Conservation (phyloP, 2,888 invertebrate genomes). For the Platerodrilus igneus region DNA sequence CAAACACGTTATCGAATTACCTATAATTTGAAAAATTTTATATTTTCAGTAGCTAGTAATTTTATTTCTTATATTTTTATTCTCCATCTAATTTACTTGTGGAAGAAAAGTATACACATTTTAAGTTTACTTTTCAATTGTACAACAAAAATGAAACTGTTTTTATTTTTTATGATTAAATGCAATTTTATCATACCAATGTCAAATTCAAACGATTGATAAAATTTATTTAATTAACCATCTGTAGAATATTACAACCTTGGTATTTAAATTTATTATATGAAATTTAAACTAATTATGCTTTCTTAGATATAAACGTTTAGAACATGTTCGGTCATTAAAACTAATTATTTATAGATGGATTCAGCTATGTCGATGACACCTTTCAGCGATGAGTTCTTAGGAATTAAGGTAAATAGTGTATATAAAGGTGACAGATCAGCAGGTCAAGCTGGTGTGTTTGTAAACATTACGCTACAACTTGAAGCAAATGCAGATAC, state of each 20-base stretch:
- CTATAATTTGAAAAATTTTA: too few species aligned
- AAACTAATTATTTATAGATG: constrained; percentile 54
- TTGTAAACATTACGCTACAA: constrained; percentile 79
- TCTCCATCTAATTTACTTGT: too few species aligned
- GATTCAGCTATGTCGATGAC: constrained; percentile 92
- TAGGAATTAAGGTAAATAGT: constrained; percentile 74
- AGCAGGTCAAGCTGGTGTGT: constrained; percentile 68
- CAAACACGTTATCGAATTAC: too few species aligned
- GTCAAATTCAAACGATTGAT: too few species aligned
- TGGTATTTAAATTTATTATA: constrained; percentile 1
- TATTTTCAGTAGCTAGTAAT: too few species aligned
- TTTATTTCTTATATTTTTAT: too few species aligned
- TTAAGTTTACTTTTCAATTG: too few species aligned
- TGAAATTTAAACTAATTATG: neutral
- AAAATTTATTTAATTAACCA: too few species aligned
- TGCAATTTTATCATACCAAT: too few species aligned
- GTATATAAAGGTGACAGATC: constrained; percentile 69
- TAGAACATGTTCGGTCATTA: neutral
- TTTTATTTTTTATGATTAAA: too few species aligned
- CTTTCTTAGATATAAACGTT: neutral
- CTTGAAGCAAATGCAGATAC: constrained; percentile 74
- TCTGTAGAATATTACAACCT: constrained; percentile 2
- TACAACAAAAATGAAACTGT: too few species aligned
- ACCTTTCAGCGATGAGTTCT: constrained; percentile 81
- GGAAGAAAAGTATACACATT: too few species aligned